Percentiles rank a stretch among this genome's conserved stretches.
Conservation (phyloP, 1,140 invertebrate genomes). For the Lasioglossum albipes region DNA sequence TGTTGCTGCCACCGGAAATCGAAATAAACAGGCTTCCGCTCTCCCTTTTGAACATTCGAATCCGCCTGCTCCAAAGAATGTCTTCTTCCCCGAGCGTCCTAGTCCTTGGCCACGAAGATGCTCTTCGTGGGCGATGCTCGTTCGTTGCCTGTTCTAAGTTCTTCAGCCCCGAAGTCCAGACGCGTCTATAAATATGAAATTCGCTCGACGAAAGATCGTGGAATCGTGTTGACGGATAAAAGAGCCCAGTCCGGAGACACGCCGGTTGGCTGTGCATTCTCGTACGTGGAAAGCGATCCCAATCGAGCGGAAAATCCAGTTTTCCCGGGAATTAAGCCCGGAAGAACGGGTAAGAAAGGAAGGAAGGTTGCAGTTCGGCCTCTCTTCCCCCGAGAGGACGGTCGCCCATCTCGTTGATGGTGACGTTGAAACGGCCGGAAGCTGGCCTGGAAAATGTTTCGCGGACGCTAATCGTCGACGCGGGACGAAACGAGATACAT, state of each 20-base stretch:
- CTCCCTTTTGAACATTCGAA: too few relatives aligned
- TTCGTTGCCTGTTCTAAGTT: too few relatives aligned
- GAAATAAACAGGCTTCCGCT: too few relatives aligned
- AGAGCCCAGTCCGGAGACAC: neutral
- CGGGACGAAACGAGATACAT: too few relatives aligned
- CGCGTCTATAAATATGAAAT: constrained; percentile 55
- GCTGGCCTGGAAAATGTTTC: neutral
- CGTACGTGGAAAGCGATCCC: constrained; percentile 47
- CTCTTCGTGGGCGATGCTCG: too few relatives aligned
- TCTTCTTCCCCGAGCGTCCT: too few relatives aligned
- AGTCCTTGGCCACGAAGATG: too few relatives aligned
- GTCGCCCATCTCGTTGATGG: neutral
- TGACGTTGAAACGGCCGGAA: neutral
- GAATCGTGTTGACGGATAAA: neutral
- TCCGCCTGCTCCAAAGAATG: too few relatives aligned
- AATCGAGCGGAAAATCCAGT: constrained; percentile 70
- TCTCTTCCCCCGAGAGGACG: neutral
- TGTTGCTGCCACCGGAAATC: constrained; percentile 26
- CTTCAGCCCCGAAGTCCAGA: constrained; percentile 21
- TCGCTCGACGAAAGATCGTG: constrained; percentile 38
- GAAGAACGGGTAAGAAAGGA: constrained; percentile 48
- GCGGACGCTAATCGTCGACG: neutral
- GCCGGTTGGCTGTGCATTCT: constrained; percentile 11
- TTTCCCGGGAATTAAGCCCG: constrained; percentile 66
- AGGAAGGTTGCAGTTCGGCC: constrained; percentile 9